Percentiles rank a stretch among this genome's conserved stretches.
Evolutionary conservation across 2,113 vertebrate species (phyloP).

Genomic region (Myiagra hebetior): DNA sequence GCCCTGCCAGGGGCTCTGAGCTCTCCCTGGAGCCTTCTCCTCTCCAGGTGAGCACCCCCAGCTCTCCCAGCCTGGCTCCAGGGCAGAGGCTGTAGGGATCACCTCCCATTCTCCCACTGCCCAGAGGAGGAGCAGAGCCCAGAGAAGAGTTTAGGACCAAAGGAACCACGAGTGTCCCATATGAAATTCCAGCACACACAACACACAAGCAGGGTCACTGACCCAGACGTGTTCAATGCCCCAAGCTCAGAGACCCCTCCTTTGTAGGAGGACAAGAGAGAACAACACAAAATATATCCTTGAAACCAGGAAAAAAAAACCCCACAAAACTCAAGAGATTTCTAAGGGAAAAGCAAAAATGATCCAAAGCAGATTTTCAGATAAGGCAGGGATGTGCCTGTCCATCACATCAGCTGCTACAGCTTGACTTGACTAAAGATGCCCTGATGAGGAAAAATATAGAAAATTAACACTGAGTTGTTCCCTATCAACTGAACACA

Average conservation of each 20-base stretch:
- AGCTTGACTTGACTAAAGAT: not conserved
- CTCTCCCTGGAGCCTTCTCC: not conserved
- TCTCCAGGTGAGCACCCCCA: not conserved
- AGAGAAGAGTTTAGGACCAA: not conserved
- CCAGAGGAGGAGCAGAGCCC: rapidly evolving
- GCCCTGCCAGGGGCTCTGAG: not conserved
- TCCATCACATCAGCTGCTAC: not conserved
- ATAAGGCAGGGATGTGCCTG: not conserved
- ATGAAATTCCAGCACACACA: not conserved
- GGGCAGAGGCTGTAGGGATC: not conserved
- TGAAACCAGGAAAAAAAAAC: not conserved
- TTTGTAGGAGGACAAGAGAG: not conserved
- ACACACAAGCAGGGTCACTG: not conserved
- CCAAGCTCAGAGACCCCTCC: not conserved
- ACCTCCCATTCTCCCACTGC: not conserved
- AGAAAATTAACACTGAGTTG: not conserved
- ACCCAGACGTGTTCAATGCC: not conserved
- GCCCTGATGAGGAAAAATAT: not conserved
- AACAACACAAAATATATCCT: not conserved
- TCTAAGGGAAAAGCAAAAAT: not conserved
- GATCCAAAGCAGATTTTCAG: not conserved
- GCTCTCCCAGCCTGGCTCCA: not conserved
- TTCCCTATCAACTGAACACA: not conserved
- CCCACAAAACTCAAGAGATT: not conserved
- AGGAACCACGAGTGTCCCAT: not conserved